Evolutionary conservation across 2,113 vertebrate species (phyloP).

Genomic region (Axis porcinus): DNA sequence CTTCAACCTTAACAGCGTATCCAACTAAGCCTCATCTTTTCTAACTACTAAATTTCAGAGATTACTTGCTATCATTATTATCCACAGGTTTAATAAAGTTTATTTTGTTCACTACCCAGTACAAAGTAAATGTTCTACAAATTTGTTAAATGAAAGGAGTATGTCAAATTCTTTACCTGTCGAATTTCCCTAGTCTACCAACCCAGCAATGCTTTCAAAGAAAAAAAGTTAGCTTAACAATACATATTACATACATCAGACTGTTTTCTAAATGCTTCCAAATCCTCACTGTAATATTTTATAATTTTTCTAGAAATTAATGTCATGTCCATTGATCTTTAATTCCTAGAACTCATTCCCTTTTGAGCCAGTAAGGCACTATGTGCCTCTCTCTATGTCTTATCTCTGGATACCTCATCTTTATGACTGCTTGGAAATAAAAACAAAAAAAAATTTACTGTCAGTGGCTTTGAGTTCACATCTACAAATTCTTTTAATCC

Average conservation of each 20-base stretch:
- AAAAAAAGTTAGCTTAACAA: neutral
- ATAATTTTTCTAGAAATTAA: constrained; percentile 4
- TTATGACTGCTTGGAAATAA: neutral
- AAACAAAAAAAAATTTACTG: neutral
- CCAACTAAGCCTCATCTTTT: neutral
- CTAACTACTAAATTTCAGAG: neutral
- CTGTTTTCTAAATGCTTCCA: neutral
- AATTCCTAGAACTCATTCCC: neutral
- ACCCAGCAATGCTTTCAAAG: neutral
- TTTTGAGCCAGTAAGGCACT: neutral
- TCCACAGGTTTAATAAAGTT: neutral
- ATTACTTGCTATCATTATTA: neutral
- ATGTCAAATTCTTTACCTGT: neutral
- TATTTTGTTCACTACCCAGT: neutral
- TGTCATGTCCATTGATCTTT: neutral
- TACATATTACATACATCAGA: neutral
- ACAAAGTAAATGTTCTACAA: neutral
- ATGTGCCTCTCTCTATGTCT: neutral
- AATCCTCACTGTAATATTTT: neutral
- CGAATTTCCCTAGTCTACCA: neutral
- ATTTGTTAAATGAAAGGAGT: neutral
- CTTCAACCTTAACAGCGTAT: neutral
- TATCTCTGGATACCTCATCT: neutral
- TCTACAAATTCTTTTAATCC: neutral
- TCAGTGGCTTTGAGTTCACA: neutral